A percentile compares a stretch with the other conserved stretches of the same genome.
These are phyloP conservation scores for Cryptotis parvus DNA, from an alignment of 2,113 vertebrate species.

Conservation along the genomic window DNA sequence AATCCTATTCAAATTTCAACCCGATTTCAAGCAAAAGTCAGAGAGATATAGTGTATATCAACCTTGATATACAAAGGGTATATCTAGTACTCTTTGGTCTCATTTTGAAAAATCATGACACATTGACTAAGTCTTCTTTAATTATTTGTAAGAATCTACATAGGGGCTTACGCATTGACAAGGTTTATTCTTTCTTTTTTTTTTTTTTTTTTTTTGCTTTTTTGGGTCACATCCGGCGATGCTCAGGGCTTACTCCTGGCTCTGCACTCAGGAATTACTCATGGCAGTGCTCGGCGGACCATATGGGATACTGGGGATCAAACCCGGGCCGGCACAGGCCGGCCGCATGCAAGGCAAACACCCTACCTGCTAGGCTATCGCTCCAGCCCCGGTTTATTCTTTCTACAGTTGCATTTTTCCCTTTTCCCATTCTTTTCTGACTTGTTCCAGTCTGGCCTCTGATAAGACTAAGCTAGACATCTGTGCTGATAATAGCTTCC, in stretches of 20 bases:
- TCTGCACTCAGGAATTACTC: too few relatives aligned
- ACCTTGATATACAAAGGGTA: too few relatives aligned
- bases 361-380: too few relatives aligned
- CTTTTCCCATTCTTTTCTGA: not conserved
- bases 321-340: too few relatives aligned
- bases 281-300: too few relatives aligned
- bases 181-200: not conserved
- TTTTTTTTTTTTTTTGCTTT: too few relatives aligned
- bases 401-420: not conserved
- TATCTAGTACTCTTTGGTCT: not conserved
- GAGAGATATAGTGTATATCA: conserved; percentile 20
- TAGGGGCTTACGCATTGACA: not conserved
- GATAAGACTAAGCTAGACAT: not conserved
- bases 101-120: not conserved
- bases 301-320: too few relatives aligned
- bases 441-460: not conserved
- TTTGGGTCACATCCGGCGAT: too few relatives aligned
- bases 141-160: not conserved
- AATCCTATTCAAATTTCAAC: not conserved
- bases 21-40: not conserved
- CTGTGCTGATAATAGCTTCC: not conserved
- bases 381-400: conserved; percentile 15
- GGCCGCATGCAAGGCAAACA: too few relatives aligned
- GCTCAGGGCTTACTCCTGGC: too few relatives aligned
- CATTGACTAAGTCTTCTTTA: not conserved